phyloP scores from a whole-genome alignment of 2,797 vertebrate genomes.

The Pampus argenteus region DNA sequence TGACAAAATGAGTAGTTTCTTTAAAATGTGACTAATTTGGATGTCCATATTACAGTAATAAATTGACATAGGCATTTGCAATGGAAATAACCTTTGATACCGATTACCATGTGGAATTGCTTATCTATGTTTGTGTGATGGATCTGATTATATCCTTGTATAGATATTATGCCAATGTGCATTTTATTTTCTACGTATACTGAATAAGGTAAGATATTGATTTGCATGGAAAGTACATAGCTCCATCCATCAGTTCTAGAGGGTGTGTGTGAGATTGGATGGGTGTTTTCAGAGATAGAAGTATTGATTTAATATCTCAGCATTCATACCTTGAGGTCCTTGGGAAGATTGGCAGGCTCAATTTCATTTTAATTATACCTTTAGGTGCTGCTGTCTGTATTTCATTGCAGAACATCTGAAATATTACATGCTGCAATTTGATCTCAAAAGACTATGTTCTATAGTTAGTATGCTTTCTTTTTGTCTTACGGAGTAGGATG shows the following conservation, averaged over 20 bases:
- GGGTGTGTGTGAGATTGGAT: conserved; percentile 66
- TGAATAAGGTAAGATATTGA: conserved; percentile 63
- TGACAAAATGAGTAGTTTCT: too few relatives aligned
- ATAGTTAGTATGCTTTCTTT: conserved; percentile 18
- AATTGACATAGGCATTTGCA: neutral
- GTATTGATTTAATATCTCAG: conserved; percentile 78
- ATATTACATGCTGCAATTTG: conserved; percentile 54
- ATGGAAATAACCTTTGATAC: conserved; percentile 7
- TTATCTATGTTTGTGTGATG: conserved; percentile 26
- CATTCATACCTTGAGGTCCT: conserved; percentile 71
- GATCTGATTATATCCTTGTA: conserved; percentile 26
- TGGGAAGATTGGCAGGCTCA: conserved; percentile 69
- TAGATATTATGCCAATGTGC: conserved; percentile 28
- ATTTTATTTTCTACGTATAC: conserved; percentile 15
- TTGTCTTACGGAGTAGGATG: neutral
- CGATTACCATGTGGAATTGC: conserved; percentile 13
- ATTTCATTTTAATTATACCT: conserved; percentile 78
- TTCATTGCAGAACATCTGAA: conserved; percentile 73
- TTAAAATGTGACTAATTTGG: neutral
- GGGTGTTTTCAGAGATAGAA: conserved; percentile 70
- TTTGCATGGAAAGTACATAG: conserved; percentile 71
- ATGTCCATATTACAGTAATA: conserved; percentile 11
- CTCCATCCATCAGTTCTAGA: conserved; percentile 64
- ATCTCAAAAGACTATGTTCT: conserved; percentile 39
- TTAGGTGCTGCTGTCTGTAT: conserved; percentile 69